Conservation (phyloP, 1,140 invertebrate genomes). For the Brachionus angularis region DNA sequence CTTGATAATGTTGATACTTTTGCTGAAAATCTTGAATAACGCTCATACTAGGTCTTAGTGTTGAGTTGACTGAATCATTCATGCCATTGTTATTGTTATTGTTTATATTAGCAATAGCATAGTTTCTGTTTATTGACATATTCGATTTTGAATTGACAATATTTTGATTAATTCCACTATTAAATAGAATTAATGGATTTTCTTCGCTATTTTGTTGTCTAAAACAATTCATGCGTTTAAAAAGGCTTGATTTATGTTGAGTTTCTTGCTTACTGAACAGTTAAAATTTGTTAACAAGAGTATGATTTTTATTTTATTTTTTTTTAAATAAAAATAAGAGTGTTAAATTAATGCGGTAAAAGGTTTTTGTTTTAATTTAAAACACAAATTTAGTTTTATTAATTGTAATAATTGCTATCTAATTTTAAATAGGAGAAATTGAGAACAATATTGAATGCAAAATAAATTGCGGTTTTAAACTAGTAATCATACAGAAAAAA, state of each 20-base stretch:
- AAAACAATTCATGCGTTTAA: constrained; percentile 44
- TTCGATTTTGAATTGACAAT: background rate
- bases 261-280: constrained; percentile 16
- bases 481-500: no score
- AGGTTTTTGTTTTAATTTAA: no score
- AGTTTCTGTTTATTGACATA: background rate
- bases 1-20: background rate
- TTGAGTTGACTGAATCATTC: background rate
- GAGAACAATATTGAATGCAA: no score
- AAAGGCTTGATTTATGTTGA: constrained; percentile 37
- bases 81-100: no score
- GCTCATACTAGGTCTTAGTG: background rate
- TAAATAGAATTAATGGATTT: constrained; percentile 41
- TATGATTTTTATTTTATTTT: no score
- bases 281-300: no score
- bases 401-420: no score
- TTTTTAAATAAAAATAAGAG: background rate
- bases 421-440: no score
- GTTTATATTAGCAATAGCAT: no score
- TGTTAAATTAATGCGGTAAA: background rate
- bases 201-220: constrained; percentile 43
- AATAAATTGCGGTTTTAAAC: no score
- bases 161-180: constrained; percentile 30
- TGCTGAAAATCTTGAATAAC: constrained; percentile 5
- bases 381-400: no score